Conservation (phyloP, 2,797 vertebrate genomes). For the Falco naumanni region DNA sequence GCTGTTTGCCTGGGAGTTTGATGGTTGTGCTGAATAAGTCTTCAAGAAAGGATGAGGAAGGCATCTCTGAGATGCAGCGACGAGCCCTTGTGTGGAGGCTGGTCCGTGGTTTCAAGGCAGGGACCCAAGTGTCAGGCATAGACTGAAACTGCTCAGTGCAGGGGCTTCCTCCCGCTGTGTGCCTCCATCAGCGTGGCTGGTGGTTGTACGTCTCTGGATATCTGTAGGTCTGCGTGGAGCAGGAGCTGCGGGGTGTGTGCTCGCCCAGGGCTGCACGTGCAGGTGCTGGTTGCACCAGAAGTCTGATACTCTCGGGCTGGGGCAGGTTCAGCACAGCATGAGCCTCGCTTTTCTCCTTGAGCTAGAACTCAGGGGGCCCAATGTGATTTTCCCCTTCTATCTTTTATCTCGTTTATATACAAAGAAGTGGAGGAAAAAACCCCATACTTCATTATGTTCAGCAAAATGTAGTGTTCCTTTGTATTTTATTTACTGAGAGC, state of each 20-base stretch:
- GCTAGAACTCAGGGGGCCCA: neutral
- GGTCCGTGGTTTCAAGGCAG: neutral
- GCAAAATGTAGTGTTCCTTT: neutral
- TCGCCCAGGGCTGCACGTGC: rapidly evolving
- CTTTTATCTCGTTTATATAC: neutral
- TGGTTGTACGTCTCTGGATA: rapidly evolving
- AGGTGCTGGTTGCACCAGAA: neutral
- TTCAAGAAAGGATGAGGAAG: neutral
- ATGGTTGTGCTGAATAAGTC: neutral
- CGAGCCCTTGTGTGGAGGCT: neutral
- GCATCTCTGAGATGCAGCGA: neutral
- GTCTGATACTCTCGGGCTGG: rapidly evolving
- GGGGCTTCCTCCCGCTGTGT: neutral
- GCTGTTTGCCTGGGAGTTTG: neutral
- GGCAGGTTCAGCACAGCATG: neutral
- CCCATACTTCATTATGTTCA: neutral
- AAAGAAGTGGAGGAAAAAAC: neutral
- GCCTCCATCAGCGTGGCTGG: neutral
- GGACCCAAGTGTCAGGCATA: too few relatives aligned
- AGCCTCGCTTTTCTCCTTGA: neutral
- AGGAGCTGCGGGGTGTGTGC: neutral
- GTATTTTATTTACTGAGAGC: neutral
- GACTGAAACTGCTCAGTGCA: neutral
- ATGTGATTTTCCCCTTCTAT: neutral
- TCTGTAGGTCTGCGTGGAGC: neutral